Base-by-base conservation (phyloP, 2,888 invertebrate genomes). In the Coenonympha arcania region DNA sequence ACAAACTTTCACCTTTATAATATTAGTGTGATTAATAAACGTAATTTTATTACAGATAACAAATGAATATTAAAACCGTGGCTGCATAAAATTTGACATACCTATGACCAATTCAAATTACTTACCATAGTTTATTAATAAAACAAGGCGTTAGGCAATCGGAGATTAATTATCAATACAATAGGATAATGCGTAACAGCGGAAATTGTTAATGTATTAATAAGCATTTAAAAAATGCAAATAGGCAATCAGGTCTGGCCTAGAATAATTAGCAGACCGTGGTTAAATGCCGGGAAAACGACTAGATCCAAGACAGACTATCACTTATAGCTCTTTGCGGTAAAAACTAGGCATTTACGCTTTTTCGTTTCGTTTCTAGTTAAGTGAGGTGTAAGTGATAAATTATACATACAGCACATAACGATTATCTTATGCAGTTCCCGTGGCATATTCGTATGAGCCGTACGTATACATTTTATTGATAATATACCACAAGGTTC, bases 401-500 rank as follows among this genome's bases (percentile, higher is more conserved):
- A 58, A 59, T 57, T 53, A 56, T 48, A 51, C 52, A 56, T 48
- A 51, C 52, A 58, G 61, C 59, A 62, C 28, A 55, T 65, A 60
- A 52, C 31, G 46, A 55, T 62, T 65, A 68, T 69, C 63, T 59
- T 45, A 56, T 59, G 57, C 59, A 56, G 54, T 56, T 52, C 58
- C 60, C 63, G 60, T 64, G 64, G 69, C 70, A 66, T 64, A 69
- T 64, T 63, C 70, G 66, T 64, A 69, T 64, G 63, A 63, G 63
- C 48, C 56, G 61, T 65, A 56, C 58, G 76, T 77, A 76, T 64
- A 65, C 66, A 76, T 78, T 76, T 70, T 64, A 67, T 67, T 71
- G 64, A 72, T 68, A 68, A 78, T 76, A 71, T 68, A 73, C 75
- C 73, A 74, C 69, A 74, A 71, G 66, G 68, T 57, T 9, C 22